These are phyloP conservation scores for Clytia hemisphaerica DNA, from an alignment of 30 jellyfish, hydroid and myxozoan species.

Conservation along the genomic window DNA sequence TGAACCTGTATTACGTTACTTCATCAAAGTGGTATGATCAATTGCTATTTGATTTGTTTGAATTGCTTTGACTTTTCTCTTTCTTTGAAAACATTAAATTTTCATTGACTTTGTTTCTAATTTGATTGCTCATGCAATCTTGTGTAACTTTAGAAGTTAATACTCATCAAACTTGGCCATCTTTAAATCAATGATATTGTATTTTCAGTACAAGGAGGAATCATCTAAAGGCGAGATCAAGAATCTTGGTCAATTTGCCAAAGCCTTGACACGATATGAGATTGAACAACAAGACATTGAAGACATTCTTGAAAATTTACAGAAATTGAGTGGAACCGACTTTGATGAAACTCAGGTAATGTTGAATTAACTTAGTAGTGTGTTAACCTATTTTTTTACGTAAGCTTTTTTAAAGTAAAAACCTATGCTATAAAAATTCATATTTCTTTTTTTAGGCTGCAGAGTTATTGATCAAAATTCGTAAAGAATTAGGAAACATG, in stretches of 20 bases:
- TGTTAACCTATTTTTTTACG: not conserved
- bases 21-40: constrained; percentile 51
- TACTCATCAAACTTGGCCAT: too few species aligned
- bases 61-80: not conserved
- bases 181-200: not conserved
- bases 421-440: not conserved
- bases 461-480: constrained; percentile 61
- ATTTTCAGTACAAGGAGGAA: constrained; percentile 48
- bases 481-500: constrained; percentile 54
- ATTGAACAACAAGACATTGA: constrained; percentile 43
- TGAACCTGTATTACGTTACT: constrained; percentile 55
- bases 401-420: not conserved
- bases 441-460: constrained; percentile 31
- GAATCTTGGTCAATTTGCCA: constrained; percentile 56
- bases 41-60: too few species aligned
- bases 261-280: constrained; percentile 67
- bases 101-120: not conserved
- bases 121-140: not conserved
- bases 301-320: constrained; percentile 47
- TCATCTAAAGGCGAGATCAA: constrained; percentile 48
- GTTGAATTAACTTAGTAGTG: not conserved
- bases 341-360: constrained; percentile 84
- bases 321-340: constrained; percentile 48
- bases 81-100: not conserved
- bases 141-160: too few species aligned